Percentiles rank a stretch among this genome's conserved stretches.
These are phyloP conservation scores for Rynchops niger DNA, from an alignment of 2,113 vertebrate genomes.

Conservation along the genomic window DNA sequence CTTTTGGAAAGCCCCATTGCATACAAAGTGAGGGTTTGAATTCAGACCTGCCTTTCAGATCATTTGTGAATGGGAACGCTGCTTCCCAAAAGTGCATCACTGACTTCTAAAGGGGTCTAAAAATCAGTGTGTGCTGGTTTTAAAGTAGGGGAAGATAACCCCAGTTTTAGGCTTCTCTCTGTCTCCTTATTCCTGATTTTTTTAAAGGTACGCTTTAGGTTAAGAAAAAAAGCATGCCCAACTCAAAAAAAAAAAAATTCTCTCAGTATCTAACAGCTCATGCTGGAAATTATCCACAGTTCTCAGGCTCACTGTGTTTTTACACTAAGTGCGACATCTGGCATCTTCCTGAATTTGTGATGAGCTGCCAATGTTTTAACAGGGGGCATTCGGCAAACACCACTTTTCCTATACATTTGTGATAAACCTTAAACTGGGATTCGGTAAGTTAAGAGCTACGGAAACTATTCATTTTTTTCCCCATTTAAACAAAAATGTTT, in stretches of 20 bases:
- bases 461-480: conserved; percentile 14
- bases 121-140: conserved; percentile 15
- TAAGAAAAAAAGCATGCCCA: neutral
- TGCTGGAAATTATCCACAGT: conserved; percentile 38
- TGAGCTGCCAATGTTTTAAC: conserved; percentile 29
- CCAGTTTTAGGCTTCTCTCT: conserved; percentile 26
- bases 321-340: conserved; percentile 2
- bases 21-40: neutral
- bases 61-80: neutral
- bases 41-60: neutral
- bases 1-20: neutral
- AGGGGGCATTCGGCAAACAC: neutral
- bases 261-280: neutral
- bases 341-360: conserved; percentile 34
- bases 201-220: conserved; percentile 5
- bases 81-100: neutral
- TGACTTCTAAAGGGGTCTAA: conserved; percentile 39
- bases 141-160: conserved; percentile 9
- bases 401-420: neutral
- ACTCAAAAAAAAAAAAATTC: neutral
- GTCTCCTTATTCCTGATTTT: conserved; percentile 6
- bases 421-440: neutral
- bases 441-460: neutral
- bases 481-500: conserved; percentile 7
- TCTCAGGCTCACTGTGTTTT: conserved; percentile 14